Base-by-base conservation (phyloP, 2,113 vertebrate species). In the Apodemus sylvaticus region DNA sequence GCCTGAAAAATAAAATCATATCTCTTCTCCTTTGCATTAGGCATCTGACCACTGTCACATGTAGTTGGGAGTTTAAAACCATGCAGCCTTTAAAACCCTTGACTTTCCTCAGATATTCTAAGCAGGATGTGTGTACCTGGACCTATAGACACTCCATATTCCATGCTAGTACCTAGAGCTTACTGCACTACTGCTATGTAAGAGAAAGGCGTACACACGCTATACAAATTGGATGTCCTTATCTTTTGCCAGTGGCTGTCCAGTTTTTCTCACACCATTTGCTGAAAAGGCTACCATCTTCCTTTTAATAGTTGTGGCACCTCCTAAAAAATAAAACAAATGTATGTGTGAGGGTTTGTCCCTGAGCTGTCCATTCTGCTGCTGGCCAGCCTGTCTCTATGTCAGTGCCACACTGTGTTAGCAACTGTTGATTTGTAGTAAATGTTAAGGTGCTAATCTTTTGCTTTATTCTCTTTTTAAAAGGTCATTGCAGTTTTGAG, bases 1-100 rank as follows among this genome's bases (percentile, higher is more conserved):
- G 16, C 55, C 66, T 73, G 62, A 78, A 89, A 93, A 94, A 82
- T 60, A 88, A 86, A 90, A 89, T 55, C 60, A 17, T 91, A 34
- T 85, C 42, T 82, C 48, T 20, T 14, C 4, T 91, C 53, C 48
- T 93, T 89, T 5, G 20, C 76, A 24, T 2, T 8, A 51, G 68
- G 6, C 58, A 45, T 12, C 45, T 71, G 68, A 86, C 53, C 45
- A 55, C 77, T 83, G 36, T 81, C 83, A 68, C 58, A 13, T 60
- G 2, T 45, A 92, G 48, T 39, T 94, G 36, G 14, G 55, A 82
- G 58, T 95, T 92, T 93, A 83, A 8, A 92, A 83, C 31, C 11
- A 82, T 53, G 42, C 11, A 45, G 22, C 22, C n/a, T n/a, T n/a
- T n/a, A n/a, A n/a, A n/a, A 53, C 17, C 17, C 66, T 48, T 10